Evolutionary conservation across 1,140 invertebrate species (phyloP), one percentile per base, ranked within the genome.

Genomic region (Ostrea denselamellosa): DNA sequence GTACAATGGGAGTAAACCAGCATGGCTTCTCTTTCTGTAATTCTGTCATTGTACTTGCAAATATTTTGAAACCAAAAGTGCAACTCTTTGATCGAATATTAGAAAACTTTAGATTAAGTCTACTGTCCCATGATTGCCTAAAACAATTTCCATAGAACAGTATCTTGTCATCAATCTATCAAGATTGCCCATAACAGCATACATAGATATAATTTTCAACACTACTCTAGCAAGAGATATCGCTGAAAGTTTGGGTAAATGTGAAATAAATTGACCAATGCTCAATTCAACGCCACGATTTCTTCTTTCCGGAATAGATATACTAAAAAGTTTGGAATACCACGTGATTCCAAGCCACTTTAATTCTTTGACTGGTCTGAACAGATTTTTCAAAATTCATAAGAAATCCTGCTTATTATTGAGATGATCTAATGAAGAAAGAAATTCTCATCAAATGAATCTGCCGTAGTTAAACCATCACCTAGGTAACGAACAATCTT

Each of bases 271-370:
- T n/a, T n/a, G 17, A 68, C 14, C 17, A 19, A 68, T 19, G 8
- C 14, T 68, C n/a, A 19, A 19, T 83, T 54, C 22, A 19, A 85
- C 54, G 22, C 56, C 83, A 8, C 14, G 12, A 9, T 86, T 83
- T 77, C 87, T 85, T 77, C 84, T 88, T 52, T 88, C 87, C 34
- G 87, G 85, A 44, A 88, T 85, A n/a, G 65, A 82, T 10, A 88
- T 82, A 81, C 5, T 81, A 58, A 85, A 88, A 44, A 28, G 5
- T 88, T 17, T 17, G 0, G 83, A 82, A 19, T 77, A 28, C 68
- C 84, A 88, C 52, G 82, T 17, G 17, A 88, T 85, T 2, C 65
- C 87, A 19, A 86, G 51, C 85, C 87, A 81, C 52, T 88, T 83
- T 17, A 88, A n/a, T 68, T 68, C 14, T 28, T 89, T 54, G 3